Evolutionary conservation across 2,797 vertebrate species (phyloP), one percentile per base, ranked within the genome.

Genomic region (Nannoperca obscura): DNA sequence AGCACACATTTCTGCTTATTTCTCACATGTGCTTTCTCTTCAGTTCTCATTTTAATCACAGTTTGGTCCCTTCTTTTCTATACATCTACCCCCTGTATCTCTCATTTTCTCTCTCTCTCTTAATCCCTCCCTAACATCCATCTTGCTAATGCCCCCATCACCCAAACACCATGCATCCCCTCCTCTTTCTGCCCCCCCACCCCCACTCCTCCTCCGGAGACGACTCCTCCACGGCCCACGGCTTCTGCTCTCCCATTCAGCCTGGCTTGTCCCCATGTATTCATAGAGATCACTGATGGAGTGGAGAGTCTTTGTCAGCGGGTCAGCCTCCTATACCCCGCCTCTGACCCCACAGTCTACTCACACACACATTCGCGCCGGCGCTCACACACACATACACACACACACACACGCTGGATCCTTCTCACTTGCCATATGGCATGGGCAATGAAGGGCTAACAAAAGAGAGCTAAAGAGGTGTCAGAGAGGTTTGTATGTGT

Each of bases 361-460:
- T 12, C 80, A 50, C 77, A 78, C 76, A 55, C 79, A 74, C 63
- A 64, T 36, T 47, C 4, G 15, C 6, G 32, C 19, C 10, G n/a
- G 36, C 34, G 10, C 32, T 27, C 47, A 42, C 38, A n/a, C 66
- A 30, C 80, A 50, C 77, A 78, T 74, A 78, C 70, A 55, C 79
- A 74, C 63, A 64, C 46, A 47, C 34, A n/a, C 66, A 74, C 57
- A 78, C 67, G 61, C 71, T 27, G 71, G 77, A 67, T 64, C 78
- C 83, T 80, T 80, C 92, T 92, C 92, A 92, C 84, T 93, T 91
- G 92, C 92, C 93, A 94, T 93, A 94, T 94, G 93, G 93, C 90
- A 80, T 86, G 76, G 78, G 73, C 87, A 91, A 88, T 89, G 90
- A 89, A 78, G 46, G 83, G 69, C 86, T 76, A 90, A 92, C 92